Evolutionary conservation across 2,113 vertebrate genomes (phyloP), one percentile per base, ranked within the genome.

Genomic region (Spermophilus dauricus): DNA sequence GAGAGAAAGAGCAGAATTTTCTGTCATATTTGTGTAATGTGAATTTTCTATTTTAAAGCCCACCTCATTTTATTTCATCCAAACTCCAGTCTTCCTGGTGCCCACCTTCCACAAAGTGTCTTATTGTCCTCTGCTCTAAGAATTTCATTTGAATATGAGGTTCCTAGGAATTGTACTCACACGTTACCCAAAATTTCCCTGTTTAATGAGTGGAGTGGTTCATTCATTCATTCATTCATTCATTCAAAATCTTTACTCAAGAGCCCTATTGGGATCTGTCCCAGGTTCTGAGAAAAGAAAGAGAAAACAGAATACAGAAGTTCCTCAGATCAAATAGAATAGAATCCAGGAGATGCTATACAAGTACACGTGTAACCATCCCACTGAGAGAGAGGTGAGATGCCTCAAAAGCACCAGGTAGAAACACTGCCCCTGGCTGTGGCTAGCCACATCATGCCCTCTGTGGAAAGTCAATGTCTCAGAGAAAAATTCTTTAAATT

Each of bases 351-450:
- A 22, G 11, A 61, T 30, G 42, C 18, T 20, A 76, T 18, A 24
- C 37, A 45, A 82, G 34, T 6, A 30, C 24, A 61, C 32, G 16
- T 3, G 53, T 17, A 18, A 42, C 37, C 45, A 13, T 13, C 8
- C 9, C 1, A 20, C 17, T 8, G 17, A 65, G 22, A 45, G 22
- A 32, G 13, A 6, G 0, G 1, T 8, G 24, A 12, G 61, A 48
- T 81, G 72, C 4, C 75, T 28, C 12, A 20, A 20, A 58, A 37
- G 4, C 4, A 11, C 73, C 11, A 48, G 5, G 53, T 2, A 5
- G 82, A 73, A 76, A 58, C 1, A 0, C 48, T 51, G 6, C 20
- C 61, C 39, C 56, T 18, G 45, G 26, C 78, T 28, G 45, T 69
- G 9, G 2, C 53, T n/a, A 42, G 13, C 18, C 67, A 69, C 8